Conservation (phyloP, 1,140 invertebrate species). For the Psilanteris sp. region DNA sequence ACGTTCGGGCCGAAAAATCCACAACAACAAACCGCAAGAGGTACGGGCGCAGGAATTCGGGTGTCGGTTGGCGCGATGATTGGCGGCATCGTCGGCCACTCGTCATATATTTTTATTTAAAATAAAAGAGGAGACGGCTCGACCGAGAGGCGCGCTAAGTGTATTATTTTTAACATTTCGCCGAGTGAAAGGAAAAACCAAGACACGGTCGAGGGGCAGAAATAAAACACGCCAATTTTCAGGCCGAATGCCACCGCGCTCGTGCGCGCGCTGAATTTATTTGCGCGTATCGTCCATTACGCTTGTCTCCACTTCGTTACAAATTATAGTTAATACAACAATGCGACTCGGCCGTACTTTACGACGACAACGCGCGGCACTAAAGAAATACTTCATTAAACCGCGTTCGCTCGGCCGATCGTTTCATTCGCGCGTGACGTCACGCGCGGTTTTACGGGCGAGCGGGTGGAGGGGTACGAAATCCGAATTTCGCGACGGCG, state of each 20-base stretch:
- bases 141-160: slow-evolving; percentile 17
- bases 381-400: slow-evolving; percentile 30
- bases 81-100: slow-evolving; percentile 16
- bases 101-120: slow-evolving; percentile 19
- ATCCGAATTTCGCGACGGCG: too few relatives aligned
- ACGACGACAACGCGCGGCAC: slow-evolving; percentile 7
- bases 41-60: neutral
- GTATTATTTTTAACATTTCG: slow-evolving; percentile 46
- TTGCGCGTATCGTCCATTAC: slow-evolving; percentile 16
- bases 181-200: slow-evolving; percentile 25
- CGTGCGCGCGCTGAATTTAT: slow-evolving; percentile 7
- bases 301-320: neutral
- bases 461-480: too few relatives aligned
- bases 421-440: too few relatives aligned
- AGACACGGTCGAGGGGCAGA: neutral
- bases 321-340: slow-evolving; percentile 39
- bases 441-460: slow-evolving; percentile 11
- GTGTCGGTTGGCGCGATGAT: slow-evolving; percentile 23
- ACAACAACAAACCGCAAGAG: slow-evolving; percentile 7
- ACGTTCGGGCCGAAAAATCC: neutral
- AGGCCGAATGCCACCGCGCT: too few relatives aligned
- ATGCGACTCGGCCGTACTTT: slow-evolving; percentile 21
- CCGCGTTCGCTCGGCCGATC: too few relatives aligned
- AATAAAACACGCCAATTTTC: too few relatives aligned
- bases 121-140: slow-evolving; percentile 15